phyloP scores from a whole-genome alignment of 2,113 vertebrate species.

The Myotis brandtii region DNA sequence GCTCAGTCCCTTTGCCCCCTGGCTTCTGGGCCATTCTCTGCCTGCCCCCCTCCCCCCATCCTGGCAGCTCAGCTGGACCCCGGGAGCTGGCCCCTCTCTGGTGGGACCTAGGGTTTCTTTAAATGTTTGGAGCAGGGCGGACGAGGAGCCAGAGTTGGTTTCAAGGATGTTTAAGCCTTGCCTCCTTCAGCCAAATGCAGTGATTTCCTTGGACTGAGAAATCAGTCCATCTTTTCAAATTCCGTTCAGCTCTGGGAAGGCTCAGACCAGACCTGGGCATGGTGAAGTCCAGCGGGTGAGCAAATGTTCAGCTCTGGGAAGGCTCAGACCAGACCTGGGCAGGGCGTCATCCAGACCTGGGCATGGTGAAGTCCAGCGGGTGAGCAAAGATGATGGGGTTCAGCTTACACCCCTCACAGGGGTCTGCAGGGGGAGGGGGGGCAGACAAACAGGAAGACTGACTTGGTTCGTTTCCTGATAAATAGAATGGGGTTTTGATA shows the following conservation, averaged over 20 bases:
- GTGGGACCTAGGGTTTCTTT: not conserved
- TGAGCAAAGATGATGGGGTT: fast-evolving
- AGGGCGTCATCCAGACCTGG: too few relatives aligned
- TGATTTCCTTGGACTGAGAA: not conserved
- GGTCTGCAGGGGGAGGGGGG: fast-evolving
- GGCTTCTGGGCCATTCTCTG: not conserved
- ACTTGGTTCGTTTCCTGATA: not conserved
- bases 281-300: not conserved
- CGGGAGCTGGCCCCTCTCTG: too few relatives aligned
- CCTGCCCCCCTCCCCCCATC: not conserved
- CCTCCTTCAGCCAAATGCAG: not conserved
- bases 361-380: not conserved
- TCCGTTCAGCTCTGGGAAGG: fast-evolving
- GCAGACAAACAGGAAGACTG: not conserved
- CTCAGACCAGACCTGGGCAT: not conserved
- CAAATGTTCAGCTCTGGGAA: fast-evolving
- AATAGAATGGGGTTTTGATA: not conserved
- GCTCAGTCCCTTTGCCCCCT: not conserved
- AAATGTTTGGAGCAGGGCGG: not conserved
- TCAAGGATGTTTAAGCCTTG: not conserved
- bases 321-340: not conserved
- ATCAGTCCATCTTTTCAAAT: not conserved
- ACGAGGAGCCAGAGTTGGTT: not conserved
- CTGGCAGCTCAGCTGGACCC: not conserved
- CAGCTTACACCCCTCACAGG: fast-evolving